Base-by-base conservation (phyloP, 2,888 invertebrate genomes). In the Latrodectus hesperus region DNA sequence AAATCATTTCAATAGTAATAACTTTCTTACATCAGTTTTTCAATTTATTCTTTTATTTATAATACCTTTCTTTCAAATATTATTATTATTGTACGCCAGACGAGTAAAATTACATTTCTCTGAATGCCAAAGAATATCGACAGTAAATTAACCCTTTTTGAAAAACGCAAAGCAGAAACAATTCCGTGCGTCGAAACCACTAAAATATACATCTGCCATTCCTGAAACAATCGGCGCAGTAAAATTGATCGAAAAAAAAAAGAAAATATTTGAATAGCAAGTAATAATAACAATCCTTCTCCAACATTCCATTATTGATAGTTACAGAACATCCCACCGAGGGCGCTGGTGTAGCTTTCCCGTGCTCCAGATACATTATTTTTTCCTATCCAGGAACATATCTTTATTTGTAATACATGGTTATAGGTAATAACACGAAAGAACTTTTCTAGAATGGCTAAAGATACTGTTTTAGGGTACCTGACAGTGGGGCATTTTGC, bases 351-450 rank as follows among this genome's bases (percentile, higher is more conserved):
- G 51, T 72, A 11, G 49, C 17, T 64, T 51, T 10, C 55, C 16
- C 81, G 49, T 26, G 9, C 12, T 16, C 53, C 65, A 72, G 67
- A 72, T 67, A 74, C 38, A 72, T 16, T n/a, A 60, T 60, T 80
- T 49, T 17, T 38, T 74, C 64, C 38, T 17, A 49, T 12, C 55
- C 82, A 68, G 55, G 64, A 75, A 74, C 77, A 87, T 79, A 82
- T 87, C 72, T 86, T 68, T 65, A 71, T 77, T 72, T 53, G 53
- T 81, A 87, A 77, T 82, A 81, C 72, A 81, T 72, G 75, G 76
- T 81, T 87, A 87, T 87, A 87, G 81, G 81, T 77, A 87, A 87
- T 87, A 81, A 86, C 72, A 81, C 6, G 72, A 55, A 71, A 60
- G 68, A 49, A 70, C 68, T 17, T 71, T 67, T 16, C 22, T n/a